These are phyloP conservation scores for Megaceryle alcyon DNA, from an alignment of 2,797 vertebrate genomes.

Conservation along the genomic window DNA sequence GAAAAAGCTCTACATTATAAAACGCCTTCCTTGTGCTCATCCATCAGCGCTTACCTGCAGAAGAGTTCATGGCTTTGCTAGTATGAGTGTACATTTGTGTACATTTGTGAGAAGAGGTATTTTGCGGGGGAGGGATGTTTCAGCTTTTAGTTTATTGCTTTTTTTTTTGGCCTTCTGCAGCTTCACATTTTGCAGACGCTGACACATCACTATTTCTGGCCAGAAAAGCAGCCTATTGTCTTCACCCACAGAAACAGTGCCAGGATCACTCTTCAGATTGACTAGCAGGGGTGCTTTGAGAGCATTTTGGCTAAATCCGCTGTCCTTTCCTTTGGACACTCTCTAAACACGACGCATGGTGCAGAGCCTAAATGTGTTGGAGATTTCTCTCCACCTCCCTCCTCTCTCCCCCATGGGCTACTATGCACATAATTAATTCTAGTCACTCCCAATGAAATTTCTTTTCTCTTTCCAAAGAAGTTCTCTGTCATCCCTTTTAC, in stretches of 20 bases:
- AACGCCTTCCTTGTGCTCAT: neutral
- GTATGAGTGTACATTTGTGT: neutral
- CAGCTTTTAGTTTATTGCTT: neutral
- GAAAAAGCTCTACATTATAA: neutral
- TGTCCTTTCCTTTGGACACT: slow-evolving; percentile 9
- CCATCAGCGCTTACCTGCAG: neutral
- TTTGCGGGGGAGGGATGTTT: neutral
- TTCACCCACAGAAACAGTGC: slow-evolving; percentile 44
- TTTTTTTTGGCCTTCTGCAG: neutral
- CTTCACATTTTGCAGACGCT: slow-evolving; percentile 60
- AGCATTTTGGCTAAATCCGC: slow-evolving; percentile 47
- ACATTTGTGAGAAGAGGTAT: neutral
- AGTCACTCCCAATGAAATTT: neutral
- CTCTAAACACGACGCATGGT: slow-evolving; percentile 24
- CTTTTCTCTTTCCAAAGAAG: slow-evolving; percentile 3
- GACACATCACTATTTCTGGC: slow-evolving; percentile 71
- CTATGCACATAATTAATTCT: slow-evolving; percentile 49
- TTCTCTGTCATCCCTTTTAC: neutral
- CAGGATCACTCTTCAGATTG: slow-evolving; percentile 53
- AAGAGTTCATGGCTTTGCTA: neutral
- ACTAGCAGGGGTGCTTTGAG: slow-evolving; percentile 57
- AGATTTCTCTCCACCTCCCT: neutral
- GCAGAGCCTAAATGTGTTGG: slow-evolving; percentile 3
- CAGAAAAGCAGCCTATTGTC: slow-evolving; percentile 68
- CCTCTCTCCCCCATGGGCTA: neutral